Evolutionary conservation across 1,140 invertebrate species (phyloP).

Genomic region (Stenopsyche tienmushanensis): DNA sequence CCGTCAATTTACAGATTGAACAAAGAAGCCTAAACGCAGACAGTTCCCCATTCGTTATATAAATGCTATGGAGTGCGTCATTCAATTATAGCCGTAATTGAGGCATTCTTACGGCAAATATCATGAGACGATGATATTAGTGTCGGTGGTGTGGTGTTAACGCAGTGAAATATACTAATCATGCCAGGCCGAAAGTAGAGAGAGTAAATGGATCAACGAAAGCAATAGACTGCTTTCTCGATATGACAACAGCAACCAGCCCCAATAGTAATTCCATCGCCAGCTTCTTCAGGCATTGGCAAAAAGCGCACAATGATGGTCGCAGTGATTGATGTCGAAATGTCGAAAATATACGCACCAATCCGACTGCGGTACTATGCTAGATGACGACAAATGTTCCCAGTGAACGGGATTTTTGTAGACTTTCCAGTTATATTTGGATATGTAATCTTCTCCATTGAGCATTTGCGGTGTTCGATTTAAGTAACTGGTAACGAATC

Average conservation of each 20-base stretch:
- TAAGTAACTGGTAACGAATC: too few species aligned
- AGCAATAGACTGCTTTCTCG: conserved; percentile 6
- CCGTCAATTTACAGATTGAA: too few species aligned
- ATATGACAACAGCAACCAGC: not conserved
- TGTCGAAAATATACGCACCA: not conserved
- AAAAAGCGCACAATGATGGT: not conserved
- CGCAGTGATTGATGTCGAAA: not conserved
- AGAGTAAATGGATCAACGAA: conserved; percentile 13
- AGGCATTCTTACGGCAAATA: too few species aligned
- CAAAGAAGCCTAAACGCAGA: too few species aligned
- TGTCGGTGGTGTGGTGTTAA: too few species aligned
- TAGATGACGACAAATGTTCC: not conserved
- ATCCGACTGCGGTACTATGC: not conserved
- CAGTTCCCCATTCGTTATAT: too few species aligned
- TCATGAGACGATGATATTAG: too few species aligned
- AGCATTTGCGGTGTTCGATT: too few species aligned
- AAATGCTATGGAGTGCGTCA: too few species aligned
- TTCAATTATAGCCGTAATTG: too few species aligned
- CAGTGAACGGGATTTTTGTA: not conserved
- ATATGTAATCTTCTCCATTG: too few species aligned
- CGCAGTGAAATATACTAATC: not conserved
- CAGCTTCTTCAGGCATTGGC: not conserved
- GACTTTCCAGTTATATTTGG: not conserved
- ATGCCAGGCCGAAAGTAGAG: conserved; percentile 7
- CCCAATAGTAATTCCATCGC: too few species aligned